Evolutionary conservation across 2,797 vertebrate species (phyloP).

Genomic region (Leontocebus nigricollis): DNA sequence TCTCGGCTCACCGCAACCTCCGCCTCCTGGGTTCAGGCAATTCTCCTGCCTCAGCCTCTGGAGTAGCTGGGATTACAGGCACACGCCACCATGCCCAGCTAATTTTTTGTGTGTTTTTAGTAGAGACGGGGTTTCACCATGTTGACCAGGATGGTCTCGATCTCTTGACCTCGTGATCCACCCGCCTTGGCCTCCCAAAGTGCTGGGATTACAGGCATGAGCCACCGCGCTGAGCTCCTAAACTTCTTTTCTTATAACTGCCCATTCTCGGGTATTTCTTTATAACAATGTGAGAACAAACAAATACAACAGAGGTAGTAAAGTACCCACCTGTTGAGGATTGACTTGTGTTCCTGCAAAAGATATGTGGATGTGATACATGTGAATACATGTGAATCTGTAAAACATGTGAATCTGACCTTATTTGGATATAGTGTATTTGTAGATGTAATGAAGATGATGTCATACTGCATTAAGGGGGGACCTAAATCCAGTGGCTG

Average conservation of each 20-base stretch:
- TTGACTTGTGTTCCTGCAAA: neutral
- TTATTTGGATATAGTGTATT: neutral
- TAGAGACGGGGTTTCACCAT: too few species aligned
- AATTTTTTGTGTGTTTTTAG: too few species aligned
- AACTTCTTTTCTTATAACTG: neutral
- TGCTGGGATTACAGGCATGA: too few species aligned
- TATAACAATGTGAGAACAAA: neutral
- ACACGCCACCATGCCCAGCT: too few species aligned
- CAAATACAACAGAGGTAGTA: neutral
- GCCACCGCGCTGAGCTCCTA: accelerated
- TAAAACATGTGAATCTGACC: neutral
- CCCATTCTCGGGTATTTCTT: neutral
- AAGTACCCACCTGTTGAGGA: neutral
- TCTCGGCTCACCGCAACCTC: too few species aligned
- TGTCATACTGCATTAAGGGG: neutral
- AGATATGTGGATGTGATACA: neutral
- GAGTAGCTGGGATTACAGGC: too few species aligned
- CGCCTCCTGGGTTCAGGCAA: too few species aligned
- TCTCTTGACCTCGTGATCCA: too few species aligned
- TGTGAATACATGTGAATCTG: neutral
- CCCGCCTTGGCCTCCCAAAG: too few species aligned
- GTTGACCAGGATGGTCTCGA: too few species aligned
- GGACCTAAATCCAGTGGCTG: neutral
- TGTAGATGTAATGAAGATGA: neutral
- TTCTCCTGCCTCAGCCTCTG: too few species aligned